Base-by-base conservation (phyloP, 2,113 vertebrate species). In the Channa argus region DNA sequence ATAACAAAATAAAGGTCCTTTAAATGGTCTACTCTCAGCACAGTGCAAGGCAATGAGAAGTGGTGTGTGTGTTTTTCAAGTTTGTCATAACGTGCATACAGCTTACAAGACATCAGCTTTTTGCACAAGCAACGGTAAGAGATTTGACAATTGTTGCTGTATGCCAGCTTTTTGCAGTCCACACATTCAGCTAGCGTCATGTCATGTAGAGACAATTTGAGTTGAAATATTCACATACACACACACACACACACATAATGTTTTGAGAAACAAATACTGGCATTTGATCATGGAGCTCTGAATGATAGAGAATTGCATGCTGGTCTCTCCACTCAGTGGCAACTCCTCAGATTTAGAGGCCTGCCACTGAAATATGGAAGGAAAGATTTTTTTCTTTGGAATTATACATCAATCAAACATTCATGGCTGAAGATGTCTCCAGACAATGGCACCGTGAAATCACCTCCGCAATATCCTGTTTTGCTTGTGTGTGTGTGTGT, bases 401-500 rank as follows among this genome's bases (percentile, higher is more conserved):
- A 88, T 84, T 83, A 79, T 86, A 83, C 83, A 85, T 80, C 75
- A 81, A 88, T 92, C 65, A 90, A 92, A 87, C 87, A 90, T 92
- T 89, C 74, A 91, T 91, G 81, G 74, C 59, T 14, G 46, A 64
- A 69, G 46, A 74, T 64, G 60, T 89, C 89, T 87, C 89, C 62
- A 85, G 87, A 93, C 85, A 90, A 71, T 52, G 81, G 55, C 53
- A 75, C 60, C 37, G 58, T 81, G 75, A 86, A 89, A 83, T 80
- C 65, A 66, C 71, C 14, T 14, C 72, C 41, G 54, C 37, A 71
- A 77, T 51, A 63, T 38, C 44, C 2, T 9, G 13, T 54, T 24
- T 24, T 24, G 24, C 24, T 24, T 77, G 50, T 55, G 63, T 37
- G 44, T 72, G 56, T 37, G 24, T 69, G 54, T 68, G 71, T 58